Evolutionary conservation across 2,888 invertebrate species (phyloP).

Genomic region (Anthophora plumipes): DNA sequence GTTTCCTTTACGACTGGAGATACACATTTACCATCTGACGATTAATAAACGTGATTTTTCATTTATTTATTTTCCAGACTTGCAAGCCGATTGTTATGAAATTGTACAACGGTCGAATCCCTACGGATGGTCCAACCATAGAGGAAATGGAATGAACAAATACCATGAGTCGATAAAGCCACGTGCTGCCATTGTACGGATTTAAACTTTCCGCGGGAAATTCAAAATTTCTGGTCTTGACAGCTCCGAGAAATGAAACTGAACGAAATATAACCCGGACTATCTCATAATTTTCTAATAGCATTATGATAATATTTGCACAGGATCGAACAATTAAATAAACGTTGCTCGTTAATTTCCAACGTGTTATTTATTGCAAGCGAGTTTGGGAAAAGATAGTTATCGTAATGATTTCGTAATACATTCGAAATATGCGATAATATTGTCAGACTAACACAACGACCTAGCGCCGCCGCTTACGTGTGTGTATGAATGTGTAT

Average conservation of each 20-base stretch:
- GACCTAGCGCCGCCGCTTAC: conserved; percentile 75
- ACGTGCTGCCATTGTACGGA: conserved; percentile 22
- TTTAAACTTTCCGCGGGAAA: neutral
- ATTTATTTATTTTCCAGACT: conserved; percentile 66
- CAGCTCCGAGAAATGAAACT: too few species aligned
- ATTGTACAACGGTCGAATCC: conserved; percentile 64
- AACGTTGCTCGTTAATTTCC: conserved; percentile 71
- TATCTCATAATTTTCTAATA: too few species aligned
- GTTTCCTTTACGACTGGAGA: neutral
- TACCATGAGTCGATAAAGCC: conserved; percentile 30
- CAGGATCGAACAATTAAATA: conserved; percentile 3
- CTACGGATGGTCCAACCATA: conserved; percentile 91
- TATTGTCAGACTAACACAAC: conserved; percentile 79
- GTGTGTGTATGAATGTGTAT: conserved; percentile 62
- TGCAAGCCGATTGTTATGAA: conserved; percentile 54
- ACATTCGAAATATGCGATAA: conserved; percentile 79
- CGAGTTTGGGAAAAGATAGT: conserved; percentile 83
- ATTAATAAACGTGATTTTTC: neutral
- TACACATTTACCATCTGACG: neutral
- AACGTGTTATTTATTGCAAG: conserved; percentile 84
- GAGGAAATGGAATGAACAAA: conserved; percentile 89
- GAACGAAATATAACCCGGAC: too few species aligned
- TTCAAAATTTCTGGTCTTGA: neutral
- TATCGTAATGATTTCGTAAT: conserved; percentile 82
- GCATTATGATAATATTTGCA: too few species aligned